Percentiles rank a stretch among this genome's conserved stretches.
Conservation (phyloP, 2,797 vertebrate species). For the Pelodytes ibericus region DNA sequence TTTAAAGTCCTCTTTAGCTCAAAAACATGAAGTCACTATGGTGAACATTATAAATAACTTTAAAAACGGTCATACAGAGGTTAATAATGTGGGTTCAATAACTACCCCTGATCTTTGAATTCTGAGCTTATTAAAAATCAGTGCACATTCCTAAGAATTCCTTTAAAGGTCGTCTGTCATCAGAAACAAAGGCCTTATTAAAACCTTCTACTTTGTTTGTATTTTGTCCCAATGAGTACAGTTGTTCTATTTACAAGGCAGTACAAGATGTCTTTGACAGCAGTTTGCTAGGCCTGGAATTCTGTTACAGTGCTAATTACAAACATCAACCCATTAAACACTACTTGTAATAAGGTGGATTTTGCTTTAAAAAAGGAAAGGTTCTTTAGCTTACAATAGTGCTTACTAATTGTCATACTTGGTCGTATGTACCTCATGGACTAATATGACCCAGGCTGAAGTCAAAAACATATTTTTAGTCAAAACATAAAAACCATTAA, state of each 20-base stretch:
- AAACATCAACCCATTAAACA: background rate
- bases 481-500: constrained; percentile 25
- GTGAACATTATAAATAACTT: background rate
- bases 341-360: background rate
- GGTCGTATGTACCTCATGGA: background rate
- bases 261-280: constrained; percentile 18
- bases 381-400: background rate
- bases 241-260: constrained; percentile 22
- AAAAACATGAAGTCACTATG: too few species aligned
- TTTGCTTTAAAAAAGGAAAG: background rate
- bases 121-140: constrained; percentile 3
- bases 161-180: constrained; percentile 29
- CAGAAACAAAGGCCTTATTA: constrained; percentile 35
- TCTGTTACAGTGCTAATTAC: background rate
- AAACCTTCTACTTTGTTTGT: constrained; percentile 25
- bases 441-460: too few species aligned
- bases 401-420: background rate
- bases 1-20: too few species aligned
- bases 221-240: constrained; percentile 3
- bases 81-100: background rate
- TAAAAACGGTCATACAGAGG: background rate
- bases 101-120: background rate
- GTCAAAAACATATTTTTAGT: background rate
- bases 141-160: constrained; percentile 2
- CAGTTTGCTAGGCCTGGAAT: background rate